These are phyloP conservation scores for Nymphalis io DNA, from an alignment of 1,140 invertebrate genomes.

Conservation along the genomic window DNA sequence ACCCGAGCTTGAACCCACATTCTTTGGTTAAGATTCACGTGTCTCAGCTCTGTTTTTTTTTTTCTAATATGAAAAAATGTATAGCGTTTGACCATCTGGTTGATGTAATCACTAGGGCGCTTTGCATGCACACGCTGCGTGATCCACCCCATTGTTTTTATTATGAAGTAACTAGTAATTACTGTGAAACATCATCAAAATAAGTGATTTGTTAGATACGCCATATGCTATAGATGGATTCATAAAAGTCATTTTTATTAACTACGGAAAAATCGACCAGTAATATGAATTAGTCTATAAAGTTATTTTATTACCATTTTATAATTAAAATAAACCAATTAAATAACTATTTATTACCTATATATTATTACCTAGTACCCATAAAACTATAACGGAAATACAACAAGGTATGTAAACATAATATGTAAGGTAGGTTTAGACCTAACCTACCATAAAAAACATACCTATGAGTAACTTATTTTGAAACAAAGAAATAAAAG, in stretches of 20 bases:
- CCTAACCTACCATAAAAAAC: too few species aligned
- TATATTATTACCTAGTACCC: too few species aligned
- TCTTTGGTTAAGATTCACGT: too few species aligned
- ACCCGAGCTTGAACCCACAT: too few species aligned
- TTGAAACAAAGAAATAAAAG: too few species aligned
- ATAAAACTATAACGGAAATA: too few species aligned
- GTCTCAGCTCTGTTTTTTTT: too few species aligned
- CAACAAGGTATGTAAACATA: too few species aligned
- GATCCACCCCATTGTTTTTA: constrained; percentile 63
- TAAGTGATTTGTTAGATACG: constrained; percentile 60
- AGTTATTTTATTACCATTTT: constrained; percentile 1
- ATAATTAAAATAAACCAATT: too few species aligned
- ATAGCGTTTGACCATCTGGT: constrained; percentile 9
- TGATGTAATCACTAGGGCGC: constrained; percentile 19
- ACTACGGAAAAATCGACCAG: not conserved
- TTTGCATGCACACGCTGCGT: constrained; percentile 34
- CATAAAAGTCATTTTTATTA: constrained; percentile 20
- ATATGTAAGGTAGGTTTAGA: too few species aligned
- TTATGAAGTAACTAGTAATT: constrained; percentile 53
- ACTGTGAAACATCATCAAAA: constrained; percentile 50
- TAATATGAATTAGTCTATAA: not conserved
- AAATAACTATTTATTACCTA: too few species aligned
- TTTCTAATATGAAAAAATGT: not conserved
- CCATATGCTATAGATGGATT: constrained; percentile 43
- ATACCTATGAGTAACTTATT: too few species aligned